Base-by-base conservation (phyloP, 2,888 invertebrate genomes). In the Trichopria drosophilae region DNA sequence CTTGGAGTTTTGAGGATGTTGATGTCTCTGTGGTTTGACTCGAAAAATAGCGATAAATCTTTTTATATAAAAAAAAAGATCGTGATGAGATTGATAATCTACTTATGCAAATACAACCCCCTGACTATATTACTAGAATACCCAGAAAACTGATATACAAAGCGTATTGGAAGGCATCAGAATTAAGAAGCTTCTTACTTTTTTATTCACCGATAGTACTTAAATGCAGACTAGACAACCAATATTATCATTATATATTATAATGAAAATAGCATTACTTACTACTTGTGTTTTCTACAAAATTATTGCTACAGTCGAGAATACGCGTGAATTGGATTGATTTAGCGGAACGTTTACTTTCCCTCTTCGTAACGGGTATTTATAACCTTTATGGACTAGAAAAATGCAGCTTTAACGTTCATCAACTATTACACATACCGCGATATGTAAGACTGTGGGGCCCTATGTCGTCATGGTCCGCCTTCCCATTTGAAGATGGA, bases 401-500 rank as follows among this genome's bases (percentile, higher is more conserved):
- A n/a, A n/a, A n/a, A n/a, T n/a, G n/a, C n/a, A n/a, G n/a, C n/a
- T n/a, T n/a, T n/a, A n/a, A n/a, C n/a, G n/a, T n/a, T n/a, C n/a
- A n/a, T n/a, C n/a, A n/a, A n/a, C n/a, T n/a, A n/a, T n/a, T n/a
- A n/a, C n/a, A n/a, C n/a, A n/a, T n/a, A n/a, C n/a, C n/a, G n/a
- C n/a, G n/a, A 2, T 4, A 22, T 3, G 53, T 56, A 4, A 28
- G 28, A 16, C 1, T 39, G 13, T 50, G 50, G 44, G 53, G 53
- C 15, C 56, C 56, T 10, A 10, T 42, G n/a, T 43, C 34, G 45
- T 16, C 35, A 1, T 49, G 41, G 44, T 48, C 48, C n/a, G 22
- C 44, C 12, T 51, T 45, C 44, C 36, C 44, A 29, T 51, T 51
- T 36, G 51, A 51, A 36, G 40, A 51, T 19, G 44, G 35, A 0